Conservation (phyloP, 2,797 vertebrate genomes). For the Ptychobarbus kaznakovi region DNA sequence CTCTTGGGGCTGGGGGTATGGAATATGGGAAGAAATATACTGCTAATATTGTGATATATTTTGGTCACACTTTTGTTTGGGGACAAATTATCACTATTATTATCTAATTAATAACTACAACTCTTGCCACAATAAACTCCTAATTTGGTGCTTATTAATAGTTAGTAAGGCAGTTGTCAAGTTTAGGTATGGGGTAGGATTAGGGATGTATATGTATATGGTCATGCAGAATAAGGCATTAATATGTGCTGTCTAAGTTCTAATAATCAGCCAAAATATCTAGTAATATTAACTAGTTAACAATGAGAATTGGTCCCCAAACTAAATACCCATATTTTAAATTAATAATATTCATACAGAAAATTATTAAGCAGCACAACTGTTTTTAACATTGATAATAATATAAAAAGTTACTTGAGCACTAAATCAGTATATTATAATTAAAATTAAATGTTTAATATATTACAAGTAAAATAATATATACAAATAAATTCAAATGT, state of each 20-base stretch:
- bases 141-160: neutral
- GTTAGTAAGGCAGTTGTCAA: neutral
- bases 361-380: neutral
- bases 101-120: neutral
- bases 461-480: neutral
- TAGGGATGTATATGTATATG: neutral
- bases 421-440: neutral
- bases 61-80: neutral
- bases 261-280: too few species aligned
- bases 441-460: neutral
- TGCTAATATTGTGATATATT: constrained; percentile 16
- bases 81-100: neutral
- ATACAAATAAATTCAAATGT: neutral
- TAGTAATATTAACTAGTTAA: too few species aligned
- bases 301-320: neutral
- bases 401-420: neutral
- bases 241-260: too few species aligned
- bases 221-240: neutral
- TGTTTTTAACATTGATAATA: neutral
- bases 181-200: neutral
- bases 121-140: neutral
- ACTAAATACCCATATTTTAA: neutral
- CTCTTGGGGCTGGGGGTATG: constrained; percentile 86
- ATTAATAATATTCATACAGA: too few species aligned
- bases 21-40: neutral